Conservation (phyloP, 2,888 invertebrate species). For the Agrypnus murinus region DNA sequence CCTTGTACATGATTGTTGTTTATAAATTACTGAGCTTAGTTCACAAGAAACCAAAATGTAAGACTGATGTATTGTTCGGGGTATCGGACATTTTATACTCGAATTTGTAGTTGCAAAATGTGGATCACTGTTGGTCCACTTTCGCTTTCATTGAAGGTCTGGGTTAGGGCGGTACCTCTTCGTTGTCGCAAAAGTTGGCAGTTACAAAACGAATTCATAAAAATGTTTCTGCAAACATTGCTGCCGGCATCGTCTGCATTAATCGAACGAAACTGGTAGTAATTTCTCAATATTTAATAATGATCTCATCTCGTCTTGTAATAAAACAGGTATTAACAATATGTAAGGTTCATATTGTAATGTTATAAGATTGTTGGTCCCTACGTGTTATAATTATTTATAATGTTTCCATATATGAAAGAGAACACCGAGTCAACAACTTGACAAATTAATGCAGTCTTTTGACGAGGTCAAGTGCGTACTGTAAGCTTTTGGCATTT, state of each 20-base stretch:
- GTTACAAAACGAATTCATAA: conserved; percentile 41
- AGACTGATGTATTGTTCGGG: conserved; percentile 48
- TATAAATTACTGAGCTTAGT: conserved; percentile 36
- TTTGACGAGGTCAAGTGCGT: too few species aligned
- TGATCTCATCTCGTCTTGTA: conserved; percentile 24
- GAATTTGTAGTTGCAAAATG: conserved; percentile 54
- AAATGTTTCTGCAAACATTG: conserved; percentile 21
- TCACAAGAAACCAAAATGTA: conserved; percentile 40
- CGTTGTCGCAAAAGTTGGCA: conserved; percentile 52
- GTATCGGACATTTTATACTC: conserved; percentile 50
- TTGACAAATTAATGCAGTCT: too few species aligned
- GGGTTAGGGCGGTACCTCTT: conserved; percentile 63
- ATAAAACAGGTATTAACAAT: too few species aligned
- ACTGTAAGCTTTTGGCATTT: too few species aligned
- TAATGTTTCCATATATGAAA: too few species aligned
- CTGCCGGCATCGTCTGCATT: conserved; percentile 42
- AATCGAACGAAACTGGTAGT: conserved; percentile 14
- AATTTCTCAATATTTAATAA: conserved; percentile 23
- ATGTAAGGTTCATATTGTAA: too few species aligned
- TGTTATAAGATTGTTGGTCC: too few species aligned
- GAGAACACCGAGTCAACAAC: too few species aligned
- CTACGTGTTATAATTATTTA: too few species aligned
- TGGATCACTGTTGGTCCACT: conserved; percentile 65
- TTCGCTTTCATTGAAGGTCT: conserved; percentile 69
- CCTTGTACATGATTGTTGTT: conserved; percentile 63